Evolutionary conservation across 2,797 vertebrate genomes (phyloP), one percentile per base, ranked within the genome.

Genomic region (Tauraco hartlaubi): DNA sequence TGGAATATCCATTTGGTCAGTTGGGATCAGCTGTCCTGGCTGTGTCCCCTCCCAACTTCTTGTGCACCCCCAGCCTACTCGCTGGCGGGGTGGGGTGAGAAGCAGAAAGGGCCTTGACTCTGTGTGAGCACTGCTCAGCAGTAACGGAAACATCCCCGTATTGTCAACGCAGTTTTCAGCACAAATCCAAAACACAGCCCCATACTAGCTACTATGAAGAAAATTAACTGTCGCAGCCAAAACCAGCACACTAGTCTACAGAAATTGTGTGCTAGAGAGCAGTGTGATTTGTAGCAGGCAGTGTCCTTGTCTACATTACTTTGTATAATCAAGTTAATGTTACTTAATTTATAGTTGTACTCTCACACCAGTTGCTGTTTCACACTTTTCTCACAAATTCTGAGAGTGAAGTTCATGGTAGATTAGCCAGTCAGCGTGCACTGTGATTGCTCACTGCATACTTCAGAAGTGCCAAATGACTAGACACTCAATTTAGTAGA

Each of bases 321-420:
- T 81, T 37, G 1, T 84, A 37, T 56, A 46, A 85, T 59, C 56
- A 71, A 26, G 13, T 71, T 61, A n/a, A 54, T 90, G 17, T 79
- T 90, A 43, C 62, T 82, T 76, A 82, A 92, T 92, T 93, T 93
- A 12, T 49, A 56, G 41, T 43, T 54, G 43, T 66, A 31, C 14
- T 80, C 20, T 87, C 15, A 26, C 87, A 44, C 8, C 61, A 48
- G 9, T 71, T 93, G 41, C 66, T 75, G 19, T 79, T 95, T 80
- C 49, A 59, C 28, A 21, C 44, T 62, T 89, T 15, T 44, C 25
- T 67, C 43, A n/a, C 33, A 49, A 76, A n/a, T 85, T 62, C 31
- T 66, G 33, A 59, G 64, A n/a, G 11, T 51, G 62, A 66, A 43
- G 33, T 39, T 83, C 23, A 22, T 35, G 69, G 58, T 51, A 67